These are phyloP conservation scores for Erinaceus europaeus DNA, from an alignment of 2,113 vertebrate species.

Conservation along the genomic window DNA sequence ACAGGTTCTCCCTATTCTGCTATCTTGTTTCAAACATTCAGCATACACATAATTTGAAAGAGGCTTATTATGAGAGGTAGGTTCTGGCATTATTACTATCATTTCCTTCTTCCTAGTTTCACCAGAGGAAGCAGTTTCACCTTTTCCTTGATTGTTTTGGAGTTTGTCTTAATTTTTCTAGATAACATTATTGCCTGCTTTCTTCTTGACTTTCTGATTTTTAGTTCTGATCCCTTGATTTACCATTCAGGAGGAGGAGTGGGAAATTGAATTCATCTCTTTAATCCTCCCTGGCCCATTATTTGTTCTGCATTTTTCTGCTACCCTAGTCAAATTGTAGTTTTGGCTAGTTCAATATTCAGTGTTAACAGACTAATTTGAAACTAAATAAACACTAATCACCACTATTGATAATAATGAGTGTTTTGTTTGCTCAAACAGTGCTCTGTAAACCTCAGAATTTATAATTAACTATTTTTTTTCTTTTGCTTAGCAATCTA, in stretches of 20 bases:
- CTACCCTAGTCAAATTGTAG: neutral
- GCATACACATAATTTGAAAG: neutral
- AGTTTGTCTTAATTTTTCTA: neutral
- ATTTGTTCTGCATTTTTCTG: neutral
- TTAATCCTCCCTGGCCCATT: neutral
- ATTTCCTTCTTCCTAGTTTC: neutral
- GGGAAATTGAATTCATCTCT: neutral
- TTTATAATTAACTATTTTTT: neutral
- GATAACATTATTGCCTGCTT: neutral
- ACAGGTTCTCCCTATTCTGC: too few species aligned
- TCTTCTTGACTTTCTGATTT: neutral
- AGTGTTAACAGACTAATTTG: neutral
- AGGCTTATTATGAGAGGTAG: neutral
- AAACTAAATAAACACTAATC: neutral
- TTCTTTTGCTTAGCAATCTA: neutral
- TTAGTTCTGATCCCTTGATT: neutral
- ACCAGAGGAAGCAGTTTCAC: neutral
- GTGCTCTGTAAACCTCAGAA: neutral
- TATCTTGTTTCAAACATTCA: too few species aligned
- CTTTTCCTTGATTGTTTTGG: neutral
- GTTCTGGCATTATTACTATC: neutral
- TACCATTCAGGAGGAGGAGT: neutral
- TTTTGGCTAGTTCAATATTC: neutral
- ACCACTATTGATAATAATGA: too few species aligned
- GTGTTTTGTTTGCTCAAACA: constrained; percentile 13